Conservation (phyloP, 92 coral and sea anemone genomes). For the Isaurus tuberculatus region DNA sequence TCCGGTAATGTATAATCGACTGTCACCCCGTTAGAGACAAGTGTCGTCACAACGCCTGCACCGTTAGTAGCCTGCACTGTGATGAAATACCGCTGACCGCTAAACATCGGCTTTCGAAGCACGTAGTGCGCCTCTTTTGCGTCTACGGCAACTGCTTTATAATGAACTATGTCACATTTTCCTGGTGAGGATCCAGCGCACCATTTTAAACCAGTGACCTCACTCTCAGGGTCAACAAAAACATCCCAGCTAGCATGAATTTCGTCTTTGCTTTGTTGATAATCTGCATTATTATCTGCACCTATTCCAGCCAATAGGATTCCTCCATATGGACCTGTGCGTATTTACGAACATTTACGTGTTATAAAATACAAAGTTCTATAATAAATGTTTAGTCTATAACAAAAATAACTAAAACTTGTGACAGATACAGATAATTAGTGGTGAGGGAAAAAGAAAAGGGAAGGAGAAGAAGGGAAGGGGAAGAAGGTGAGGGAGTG, state of each 20-base stretch:
- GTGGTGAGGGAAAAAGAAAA: too few species aligned
- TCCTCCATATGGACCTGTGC: slow-evolving; percentile 64
- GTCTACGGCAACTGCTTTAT: slow-evolving; percentile 41
- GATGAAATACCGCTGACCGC: slow-evolving; percentile 76
- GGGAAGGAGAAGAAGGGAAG: too few species aligned
- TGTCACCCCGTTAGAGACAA: slow-evolving; percentile 80
- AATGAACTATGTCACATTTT: slow-evolving; percentile 65
- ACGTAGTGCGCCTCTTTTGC: slow-evolving; percentile 42
- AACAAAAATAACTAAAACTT: too few species aligned
- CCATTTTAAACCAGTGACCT: slow-evolving; percentile 67
- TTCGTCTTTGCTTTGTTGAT: slow-evolving; percentile 63
- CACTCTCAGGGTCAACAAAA: slow-evolving; percentile 89
- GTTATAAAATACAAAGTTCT: too few species aligned
- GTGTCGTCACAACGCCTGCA: slow-evolving; percentile 70
- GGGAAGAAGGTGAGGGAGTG: too few species aligned
- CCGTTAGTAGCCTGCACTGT: slow-evolving; percentile 81
- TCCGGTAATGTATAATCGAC: slow-evolving; percentile 76
- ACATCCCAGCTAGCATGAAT: slow-evolving; percentile 74
- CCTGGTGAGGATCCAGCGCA: slow-evolving; percentile 75
- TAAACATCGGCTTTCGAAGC: slow-evolving; percentile 58
- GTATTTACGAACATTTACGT: too few species aligned
- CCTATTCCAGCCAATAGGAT: slow-evolving; percentile 64
- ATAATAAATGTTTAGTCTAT: too few species aligned
- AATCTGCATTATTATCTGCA: slow-evolving; percentile 54
- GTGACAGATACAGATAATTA: too few species aligned